phyloP scores from a whole-genome alignment of 2,797 vertebrate genomes.

The Lemur catta region DNA sequence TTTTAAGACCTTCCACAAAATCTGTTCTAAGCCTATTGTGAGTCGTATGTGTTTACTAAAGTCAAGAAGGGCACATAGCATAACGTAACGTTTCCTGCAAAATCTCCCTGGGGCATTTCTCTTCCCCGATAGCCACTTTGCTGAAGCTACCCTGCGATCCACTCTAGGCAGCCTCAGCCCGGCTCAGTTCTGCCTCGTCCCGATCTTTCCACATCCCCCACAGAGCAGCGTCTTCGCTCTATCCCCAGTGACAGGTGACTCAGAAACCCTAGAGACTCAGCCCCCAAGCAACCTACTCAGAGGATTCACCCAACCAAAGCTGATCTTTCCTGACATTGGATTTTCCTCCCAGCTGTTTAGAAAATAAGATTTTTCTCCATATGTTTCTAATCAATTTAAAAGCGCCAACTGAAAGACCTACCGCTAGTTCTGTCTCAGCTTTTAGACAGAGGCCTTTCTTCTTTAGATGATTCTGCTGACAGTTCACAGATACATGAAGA shows the following conservation, averaged over 20 bases:
- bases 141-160: too few relatives aligned
- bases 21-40: rapidly evolving
- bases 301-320: background rate
- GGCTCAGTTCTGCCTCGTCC: background rate
- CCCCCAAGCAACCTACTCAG: background rate
- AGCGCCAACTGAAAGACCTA: background rate
- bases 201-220: background rate
- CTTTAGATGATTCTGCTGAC: background rate
- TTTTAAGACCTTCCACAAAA: background rate
- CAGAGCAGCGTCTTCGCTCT: background rate
- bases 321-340: background rate
- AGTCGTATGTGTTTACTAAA: background rate
- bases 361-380: background rate
- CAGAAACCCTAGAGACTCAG: background rate
- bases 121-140: background rate
- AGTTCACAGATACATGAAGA: background rate
- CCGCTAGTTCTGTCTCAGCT: background rate
- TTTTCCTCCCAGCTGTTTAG: background rate
- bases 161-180: background rate
- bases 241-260: background rate
- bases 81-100: rapidly evolving
- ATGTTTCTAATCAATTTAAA: background rate
- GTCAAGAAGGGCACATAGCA: background rate
- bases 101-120: background rate
- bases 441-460: background rate